Base-by-base conservation (phyloP, 2,888 invertebrate genomes). In the Hedychridium roseum region DNA sequence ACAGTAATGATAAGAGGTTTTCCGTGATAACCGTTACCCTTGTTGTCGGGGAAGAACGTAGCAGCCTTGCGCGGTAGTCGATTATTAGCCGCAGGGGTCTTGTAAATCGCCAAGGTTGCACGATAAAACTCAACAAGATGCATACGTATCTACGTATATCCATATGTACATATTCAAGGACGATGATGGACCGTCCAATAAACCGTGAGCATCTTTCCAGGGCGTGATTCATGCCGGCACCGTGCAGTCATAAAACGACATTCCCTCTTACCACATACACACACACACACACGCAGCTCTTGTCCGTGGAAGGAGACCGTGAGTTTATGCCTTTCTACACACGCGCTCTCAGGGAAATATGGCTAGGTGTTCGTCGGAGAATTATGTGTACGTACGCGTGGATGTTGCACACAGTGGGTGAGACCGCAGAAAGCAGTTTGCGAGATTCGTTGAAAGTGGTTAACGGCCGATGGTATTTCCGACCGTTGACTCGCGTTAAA, bases 401-500 rank as follows among this genome's bases (percentile, higher is more conserved):
- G n/a, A n/a, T n/a, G n/a, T n/a, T n/a, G n/a, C n/a, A 14, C 23
- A 45, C 20, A 40, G 26, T 37, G 30, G 7, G 12, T n/a, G 20
- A 6, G 21, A 31, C 26, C 14, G 27, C 23, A 9, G 20, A 17
- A n/a, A 9, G 38, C 43, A 30, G 39, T 46, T 37, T 26, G 39
- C 16, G 31, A 43, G 50, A 50, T 53, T 49, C 50, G 53, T 28
- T 39, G 55, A 60, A 56, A 58, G 49, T 31, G 55, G 30, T 53
- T 47, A 58, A 60, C 55, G 58, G 60, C 50, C 52, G 31, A 37
- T 42, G 48, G 42, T 46, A 53, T 60, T 55, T 50, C 53, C 55
- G 50, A 43, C 27, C 50, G 56, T 60, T 57, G 54, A 60, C 57
- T 54, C 47, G 36, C 43, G 41, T 30, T 50, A 38, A 46, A 55